phyloP scores from a whole-genome alignment of 2,888 invertebrate species.

The Taenaris catops region DNA sequence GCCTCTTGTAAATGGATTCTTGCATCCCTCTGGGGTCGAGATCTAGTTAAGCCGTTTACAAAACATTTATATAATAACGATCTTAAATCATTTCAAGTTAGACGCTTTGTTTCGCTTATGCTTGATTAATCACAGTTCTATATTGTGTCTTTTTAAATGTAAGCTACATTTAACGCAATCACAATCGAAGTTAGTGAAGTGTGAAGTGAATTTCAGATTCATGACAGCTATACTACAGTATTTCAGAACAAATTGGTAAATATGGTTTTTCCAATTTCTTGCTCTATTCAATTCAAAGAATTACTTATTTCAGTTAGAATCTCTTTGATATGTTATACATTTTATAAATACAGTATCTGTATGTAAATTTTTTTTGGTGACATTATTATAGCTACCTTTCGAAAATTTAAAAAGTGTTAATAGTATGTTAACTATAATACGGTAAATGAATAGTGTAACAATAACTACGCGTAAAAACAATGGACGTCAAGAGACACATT shows the following conservation, averaged over 20 bases:
- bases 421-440: too few species aligned
- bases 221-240: conserved; percentile 20
- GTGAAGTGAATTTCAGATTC: conserved; percentile 23
- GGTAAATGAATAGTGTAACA: too few species aligned
- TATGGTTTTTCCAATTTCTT: not conserved
- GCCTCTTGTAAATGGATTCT: conserved; percentile 23
- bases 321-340: too few species aligned
- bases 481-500: too few species aligned
- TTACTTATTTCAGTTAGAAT: too few species aligned
- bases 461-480: too few species aligned
- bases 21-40: conserved; percentile 26
- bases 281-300: not conserved
- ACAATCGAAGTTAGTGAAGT: conserved; percentile 20
- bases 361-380: too few species aligned
- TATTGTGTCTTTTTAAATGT: not conserved
- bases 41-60: conserved; percentile 32
- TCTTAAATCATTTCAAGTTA: conserved; percentile 36
- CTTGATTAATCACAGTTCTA: conserved; percentile 5
- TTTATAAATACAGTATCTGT: too few species aligned
- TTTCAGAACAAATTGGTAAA: conserved; percentile 22
- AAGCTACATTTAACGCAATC: not conserved
- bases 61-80: conserved; percentile 37
- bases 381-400: too few species aligned
- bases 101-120: conserved; percentile 37
- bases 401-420: too few species aligned